phyloP scores from a whole-genome alignment of 1,140 invertebrate genomes.

The Hypothenemus hampei region DNA sequence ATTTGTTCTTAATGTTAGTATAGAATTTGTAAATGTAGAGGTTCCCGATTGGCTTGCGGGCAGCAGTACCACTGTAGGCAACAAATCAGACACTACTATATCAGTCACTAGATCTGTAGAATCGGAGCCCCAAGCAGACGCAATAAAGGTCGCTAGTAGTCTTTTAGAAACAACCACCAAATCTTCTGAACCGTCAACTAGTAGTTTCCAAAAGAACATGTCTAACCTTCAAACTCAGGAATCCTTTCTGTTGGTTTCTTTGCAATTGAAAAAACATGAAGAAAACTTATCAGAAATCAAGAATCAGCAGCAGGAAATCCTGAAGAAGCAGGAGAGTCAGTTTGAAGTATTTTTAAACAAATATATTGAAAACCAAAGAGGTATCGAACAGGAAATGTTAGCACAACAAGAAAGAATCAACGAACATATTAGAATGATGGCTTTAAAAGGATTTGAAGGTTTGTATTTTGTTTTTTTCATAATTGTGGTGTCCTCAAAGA shows the following conservation, averaged over 20 bases:
- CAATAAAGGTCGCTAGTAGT: neutral
- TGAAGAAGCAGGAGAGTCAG: constrained; percentile 47
- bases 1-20: too few relatives aligned
- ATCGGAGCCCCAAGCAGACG: neutral
- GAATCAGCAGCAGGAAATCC: constrained; percentile 45
- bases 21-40: too few relatives aligned
- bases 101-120: neutral
- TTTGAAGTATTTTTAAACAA: constrained; percentile 48
- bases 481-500: too few relatives aligned
- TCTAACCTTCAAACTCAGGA: constrained; percentile 49
- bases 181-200: constrained; percentile 28
- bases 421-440: constrained; percentile 49
- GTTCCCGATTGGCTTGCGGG: constrained; percentile 33
- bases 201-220: constrained; percentile 45
- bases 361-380: constrained; percentile 48
- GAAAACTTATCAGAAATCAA: constrained; percentile 48
- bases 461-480: neutral
- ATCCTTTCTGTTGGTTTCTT: constrained; percentile 47
- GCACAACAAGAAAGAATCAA: constrained; percentile 51
- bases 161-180: neutral
- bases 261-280: constrained; percentile 51
- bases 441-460: constrained; percentile 27
- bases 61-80: constrained; percentile 1
- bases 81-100: constrained; percentile 26
- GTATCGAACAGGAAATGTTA: constrained; percentile 49